Evolutionary conservation across 1,140 invertebrate genomes (phyloP).

Genomic region (Bursaphelenchus mucronatus): DNA sequence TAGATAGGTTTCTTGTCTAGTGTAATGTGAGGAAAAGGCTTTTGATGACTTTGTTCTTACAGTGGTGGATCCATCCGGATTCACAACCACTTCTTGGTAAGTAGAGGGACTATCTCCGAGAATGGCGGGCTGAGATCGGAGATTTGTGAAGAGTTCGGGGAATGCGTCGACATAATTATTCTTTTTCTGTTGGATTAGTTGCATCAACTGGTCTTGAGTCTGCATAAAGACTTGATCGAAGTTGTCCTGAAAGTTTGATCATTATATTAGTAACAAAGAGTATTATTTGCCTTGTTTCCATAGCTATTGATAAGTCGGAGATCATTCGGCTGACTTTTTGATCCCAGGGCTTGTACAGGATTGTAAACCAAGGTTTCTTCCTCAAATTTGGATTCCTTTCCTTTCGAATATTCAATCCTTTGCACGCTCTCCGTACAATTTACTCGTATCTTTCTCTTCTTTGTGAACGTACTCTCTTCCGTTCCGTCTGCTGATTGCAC

Average conservation of each 20-base stretch:
- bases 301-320: not conserved
- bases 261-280: slow-evolving; percentile 1
- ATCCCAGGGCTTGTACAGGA: not conserved
- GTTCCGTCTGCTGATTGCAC: slow-evolving; percentile 47
- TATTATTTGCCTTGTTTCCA: slow-evolving; percentile 16
- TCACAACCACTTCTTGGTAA: slow-evolving; percentile 40
- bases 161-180: slow-evolving; percentile 40
- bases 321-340: no score
- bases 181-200: slow-evolving; percentile 44
- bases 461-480: slow-evolving; percentile 46
- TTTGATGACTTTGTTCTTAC: slow-evolving; percentile 45
- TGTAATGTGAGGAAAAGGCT: slow-evolving; percentile 43
- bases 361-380: slow-evolving; percentile 40
- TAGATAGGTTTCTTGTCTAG: slow-evolving; percentile 45
- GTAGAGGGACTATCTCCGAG: slow-evolving; percentile 39
- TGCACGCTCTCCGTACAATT: slow-evolving; percentile 45
- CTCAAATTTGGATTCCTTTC: slow-evolving; percentile 44
- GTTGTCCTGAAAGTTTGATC: slow-evolving; percentile 21
- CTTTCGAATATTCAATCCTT: slow-evolving; percentile 45
- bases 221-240: slow-evolving; percentile 33
- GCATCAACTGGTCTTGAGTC: slow-evolving; percentile 44
- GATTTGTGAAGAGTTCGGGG: slow-evolving; percentile 42
- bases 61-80: slow-evolving; percentile 46
- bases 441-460: slow-evolving; percentile 38
- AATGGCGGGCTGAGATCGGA: slow-evolving; percentile 42